Evolutionary conservation across 1,140 invertebrate species (phyloP), one percentile per base, ranked within the genome.

Genomic region (Pseudomyrmex pallidus): DNA sequence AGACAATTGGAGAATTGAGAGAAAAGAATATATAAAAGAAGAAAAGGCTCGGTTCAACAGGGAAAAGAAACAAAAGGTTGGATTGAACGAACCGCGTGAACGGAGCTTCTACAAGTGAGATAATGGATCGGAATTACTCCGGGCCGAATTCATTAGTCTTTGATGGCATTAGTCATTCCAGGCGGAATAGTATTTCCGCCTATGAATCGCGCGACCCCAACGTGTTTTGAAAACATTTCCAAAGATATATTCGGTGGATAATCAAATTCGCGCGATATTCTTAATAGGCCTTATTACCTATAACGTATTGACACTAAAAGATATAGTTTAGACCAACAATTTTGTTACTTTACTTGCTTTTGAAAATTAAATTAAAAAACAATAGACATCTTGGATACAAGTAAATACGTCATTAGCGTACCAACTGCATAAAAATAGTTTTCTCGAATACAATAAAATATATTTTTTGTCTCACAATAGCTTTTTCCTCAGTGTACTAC

Each of bases 61-160:
- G 46, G 56, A 61, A 80, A 80, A 68, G 68, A 80, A 80, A 80
- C 76, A 80, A 80, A 80, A 80, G 76, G 44, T 70, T 59, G 67
- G 46, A 61, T 72, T 59, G 54, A 72, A 72, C 74, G 44, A 25
- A 44, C 56, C 76, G 66, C 64, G 44, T 20, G 50, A 67, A 78
- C 52, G 66, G 54, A 70, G 66, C 66, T 66, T 80, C 76, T 72
- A 80, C 76, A 72, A 80, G 70, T 70, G 48, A 82, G 74, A 86
- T 86, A 85, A 85, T 86, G 74, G 59, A 72, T 57, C 66, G 61
- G 56, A 85, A 87, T 87, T 82, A 87, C 20, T 77, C 44, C n/a
- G 44, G 76, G 44, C 67, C 64, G 70, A 87, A 85, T 87, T 63
- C 84, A 87, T 85, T 87, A 87, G 70, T 70, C 61, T 87, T 76